A percentile compares a stretch with the other conserved stretches of the same genome.
phyloP scores from a whole-genome alignment of 2,113 vertebrate genomes.

The Hydrolagus affinis region DNA sequence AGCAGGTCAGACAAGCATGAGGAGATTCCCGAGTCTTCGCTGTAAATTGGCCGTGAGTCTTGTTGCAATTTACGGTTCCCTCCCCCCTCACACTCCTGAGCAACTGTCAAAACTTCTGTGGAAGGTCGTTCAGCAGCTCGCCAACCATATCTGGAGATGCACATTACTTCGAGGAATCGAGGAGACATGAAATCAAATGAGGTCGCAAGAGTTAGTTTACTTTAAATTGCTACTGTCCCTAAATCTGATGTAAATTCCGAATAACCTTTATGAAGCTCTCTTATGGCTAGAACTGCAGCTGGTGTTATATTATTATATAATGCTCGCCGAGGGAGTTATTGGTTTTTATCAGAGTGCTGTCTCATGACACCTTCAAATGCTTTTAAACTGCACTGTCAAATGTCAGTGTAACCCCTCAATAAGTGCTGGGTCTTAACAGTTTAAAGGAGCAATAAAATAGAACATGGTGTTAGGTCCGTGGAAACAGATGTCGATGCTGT shows the following conservation, averaged over 20 bases:
- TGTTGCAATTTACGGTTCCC: background rate
- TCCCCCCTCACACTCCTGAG: background rate
- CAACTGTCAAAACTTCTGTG: background rate
- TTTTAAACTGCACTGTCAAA: too few relatives aligned
- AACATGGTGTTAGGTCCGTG: too few relatives aligned
- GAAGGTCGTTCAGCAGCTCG: background rate
- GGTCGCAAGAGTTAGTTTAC: background rate
- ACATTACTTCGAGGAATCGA: background rate
- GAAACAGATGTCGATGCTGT: too few relatives aligned
- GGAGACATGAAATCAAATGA: background rate
- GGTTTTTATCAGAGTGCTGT: too few relatives aligned
- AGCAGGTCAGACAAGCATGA: background rate
- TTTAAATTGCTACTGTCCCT: background rate
- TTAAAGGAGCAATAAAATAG: too few relatives aligned
- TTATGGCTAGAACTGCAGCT: too few relatives aligned
- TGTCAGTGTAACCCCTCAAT: too few relatives aligned
- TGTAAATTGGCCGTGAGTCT: background rate
- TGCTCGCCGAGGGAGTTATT: too few relatives aligned
- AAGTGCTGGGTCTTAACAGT: too few relatives aligned
- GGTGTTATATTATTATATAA: too few relatives aligned
- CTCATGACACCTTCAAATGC: too few relatives aligned
- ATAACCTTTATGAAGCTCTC: background rate
- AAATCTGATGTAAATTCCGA: background rate
- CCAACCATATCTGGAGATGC: background rate
- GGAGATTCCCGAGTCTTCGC: background rate